Percentiles rank a stretch among this genome's conserved stretches.
phyloP scores from a whole-genome alignment of 2,113 vertebrate genomes.

The Eulacestoma nigropectus region DNA sequence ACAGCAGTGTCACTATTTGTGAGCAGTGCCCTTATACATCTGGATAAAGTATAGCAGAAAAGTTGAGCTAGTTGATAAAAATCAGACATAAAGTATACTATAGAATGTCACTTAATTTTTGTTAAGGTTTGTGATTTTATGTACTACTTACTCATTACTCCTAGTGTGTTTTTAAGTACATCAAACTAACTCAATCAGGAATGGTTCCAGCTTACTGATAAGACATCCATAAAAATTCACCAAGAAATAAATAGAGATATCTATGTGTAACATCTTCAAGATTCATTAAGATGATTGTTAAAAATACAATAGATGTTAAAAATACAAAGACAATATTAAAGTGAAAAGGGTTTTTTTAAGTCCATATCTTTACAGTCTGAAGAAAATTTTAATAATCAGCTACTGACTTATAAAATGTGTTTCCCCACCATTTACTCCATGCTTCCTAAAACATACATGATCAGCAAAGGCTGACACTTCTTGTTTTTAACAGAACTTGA shows the following conservation, averaged over 20 bases:
- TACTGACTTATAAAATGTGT: neutral
- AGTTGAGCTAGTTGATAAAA: neutral
- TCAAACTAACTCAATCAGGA: neutral
- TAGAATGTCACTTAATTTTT: neutral
- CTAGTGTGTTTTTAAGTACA: conserved; percentile 7
- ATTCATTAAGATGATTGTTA: conserved; percentile 15
- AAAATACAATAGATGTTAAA: conserved; percentile 25
- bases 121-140: conserved; percentile 16
- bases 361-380: neutral
- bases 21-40: neutral
- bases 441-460: neutral
- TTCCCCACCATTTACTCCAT: neutral
- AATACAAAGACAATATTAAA: neutral
- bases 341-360: neutral
- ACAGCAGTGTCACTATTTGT: neutral
- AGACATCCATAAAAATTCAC: conserved; percentile 24
- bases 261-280: neutral
- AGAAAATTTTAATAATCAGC: neutral
- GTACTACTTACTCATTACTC: conserved; percentile 25
- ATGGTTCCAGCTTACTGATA: neutral
- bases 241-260: neutral
- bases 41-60: neutral
- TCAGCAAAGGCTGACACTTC: neutral
- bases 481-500: neutral
- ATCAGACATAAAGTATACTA: neutral